Percentiles rank a stretch among this genome's conserved stretches.
These are phyloP conservation scores for Ectobius pallidus DNA, from an alignment of 2,888 invertebrate species.

Conservation along the genomic window DNA sequence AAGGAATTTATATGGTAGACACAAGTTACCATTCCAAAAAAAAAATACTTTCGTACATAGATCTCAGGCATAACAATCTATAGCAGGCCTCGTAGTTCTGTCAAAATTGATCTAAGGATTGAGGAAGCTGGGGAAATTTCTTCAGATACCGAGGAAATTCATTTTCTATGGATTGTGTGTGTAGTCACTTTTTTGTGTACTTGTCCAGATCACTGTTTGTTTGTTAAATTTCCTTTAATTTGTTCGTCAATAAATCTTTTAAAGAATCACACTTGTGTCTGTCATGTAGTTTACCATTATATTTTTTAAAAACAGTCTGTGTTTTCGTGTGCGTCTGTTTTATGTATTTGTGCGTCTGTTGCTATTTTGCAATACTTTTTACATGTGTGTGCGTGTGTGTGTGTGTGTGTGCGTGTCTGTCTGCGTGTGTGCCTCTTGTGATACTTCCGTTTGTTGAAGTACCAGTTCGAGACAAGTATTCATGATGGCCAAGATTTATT, in stretches of 20 bases:
- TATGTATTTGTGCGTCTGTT: conserved; percentile 58
- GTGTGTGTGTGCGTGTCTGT: conserved; percentile 49
- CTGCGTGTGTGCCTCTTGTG: conserved; percentile 49
- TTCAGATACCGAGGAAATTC: too few relatives aligned
- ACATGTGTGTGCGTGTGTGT: conserved; percentile 47
- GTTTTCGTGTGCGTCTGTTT: conserved; percentile 55
- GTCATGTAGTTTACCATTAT: conserved; percentile 52
- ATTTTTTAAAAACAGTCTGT: conserved; percentile 41
- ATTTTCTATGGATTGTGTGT: conserved; percentile 30
- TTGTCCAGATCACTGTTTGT: conserved; percentile 36
- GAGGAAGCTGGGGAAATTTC: too few relatives aligned
- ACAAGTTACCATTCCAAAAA: conserved; percentile 51
- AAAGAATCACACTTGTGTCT: conserved; percentile 56
- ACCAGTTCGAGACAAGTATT: conserved; percentile 35
- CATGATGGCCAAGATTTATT: conserved; percentile 28
- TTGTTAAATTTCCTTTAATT: conserved; percentile 50
- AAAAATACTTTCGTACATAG: too few relatives aligned
- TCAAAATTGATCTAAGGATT: too few relatives aligned
- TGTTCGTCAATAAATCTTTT: conserved; percentile 21
- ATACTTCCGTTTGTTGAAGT: conserved; percentile 38
- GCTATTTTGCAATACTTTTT: conserved; percentile 50
- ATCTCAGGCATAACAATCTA: too few relatives aligned
- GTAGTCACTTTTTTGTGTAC: conserved; percentile 39
- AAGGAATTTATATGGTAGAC: conserved; percentile 51
- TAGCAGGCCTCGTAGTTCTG: too few relatives aligned